Evolutionary conservation across 2,113 vertebrate species (phyloP), one percentile per base, ranked within the genome.

Genomic region (Ophiodon elongatus): DNA sequence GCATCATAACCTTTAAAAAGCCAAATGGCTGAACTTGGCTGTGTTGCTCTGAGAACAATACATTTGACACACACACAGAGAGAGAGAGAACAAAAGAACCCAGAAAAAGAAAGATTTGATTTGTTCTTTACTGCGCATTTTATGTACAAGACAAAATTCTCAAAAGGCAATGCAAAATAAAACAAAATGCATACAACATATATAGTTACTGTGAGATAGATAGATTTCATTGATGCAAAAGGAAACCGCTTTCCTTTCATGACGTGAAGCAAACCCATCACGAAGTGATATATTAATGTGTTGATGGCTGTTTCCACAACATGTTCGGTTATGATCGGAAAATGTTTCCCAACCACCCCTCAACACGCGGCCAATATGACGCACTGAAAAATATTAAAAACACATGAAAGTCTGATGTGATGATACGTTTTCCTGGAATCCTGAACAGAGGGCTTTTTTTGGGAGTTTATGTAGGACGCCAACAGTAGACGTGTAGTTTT

Each of bases 101-200:
- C 8, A 39, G 15, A 57, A 50, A 50, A 21, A 14, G 8, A 10
- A 0, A 19, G 50, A 63, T 82, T 62, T 78, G 0, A 75, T 79
- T 89, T 64, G 69, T 88, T 90, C 73, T 92, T 92, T 92, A 91
- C 87, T 94, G 85, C 64, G 91, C 85, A 88, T 84, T 88, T 92
- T 94, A 92, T 94, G 88, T 94, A 95, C 94, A 95, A 89, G 80
- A 93, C 50, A 45, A 93, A 85, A 88, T 80, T 88, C 57, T 91
- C 88, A 77, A 89, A 92, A 94, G 73, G 83, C 81, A 88, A 91
- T 89, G 94, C 33, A 92, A 94, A 94, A 92, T 76, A 77, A 86
- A 92, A 85, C 71, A 84, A 87, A 90, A 88, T 76, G 73, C 80
- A 88, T 87, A 86, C 87, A 90, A 93, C 82, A 75, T 80, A 62